phyloP scores from a whole-genome alignment of 2,797 vertebrate genomes.

The Scomberomorus guttatus region DNA sequence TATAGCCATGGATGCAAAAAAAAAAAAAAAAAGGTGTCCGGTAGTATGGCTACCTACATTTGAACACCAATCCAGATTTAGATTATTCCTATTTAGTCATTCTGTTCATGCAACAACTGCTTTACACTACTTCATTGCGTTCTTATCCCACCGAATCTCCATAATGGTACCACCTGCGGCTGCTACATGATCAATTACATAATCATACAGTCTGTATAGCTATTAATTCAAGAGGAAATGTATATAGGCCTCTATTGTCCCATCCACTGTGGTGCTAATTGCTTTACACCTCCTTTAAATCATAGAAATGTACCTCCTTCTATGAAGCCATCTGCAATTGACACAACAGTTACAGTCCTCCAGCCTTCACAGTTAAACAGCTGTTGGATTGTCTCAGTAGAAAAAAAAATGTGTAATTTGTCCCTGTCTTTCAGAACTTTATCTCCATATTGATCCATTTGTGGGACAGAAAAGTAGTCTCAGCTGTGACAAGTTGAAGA shows the following conservation, averaged over 20 bases:
- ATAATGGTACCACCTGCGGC: neutral
- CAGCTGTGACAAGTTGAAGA: slow-evolving; percentile 4
- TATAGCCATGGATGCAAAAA: too few relatives aligned
- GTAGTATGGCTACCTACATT: neutral
- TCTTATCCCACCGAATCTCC: neutral
- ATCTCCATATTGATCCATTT: slow-evolving; percentile 55
- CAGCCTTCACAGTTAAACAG: slow-evolving; percentile 38
- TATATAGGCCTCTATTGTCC: neutral
- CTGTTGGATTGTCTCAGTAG: slow-evolving; percentile 35
- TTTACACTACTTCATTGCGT: too few relatives aligned
- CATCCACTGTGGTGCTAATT: slow-evolving; percentile 16
- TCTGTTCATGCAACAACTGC: too few relatives aligned
- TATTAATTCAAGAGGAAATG: slow-evolving; percentile 27
- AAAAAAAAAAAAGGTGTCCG: too few relatives aligned
- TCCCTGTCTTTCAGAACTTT: slow-evolving; percentile 38
- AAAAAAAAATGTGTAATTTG: slow-evolving; percentile 17
- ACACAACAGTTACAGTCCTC: slow-evolving; percentile 50
- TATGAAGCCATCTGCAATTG: slow-evolving; percentile 28
- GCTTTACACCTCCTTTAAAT: slow-evolving; percentile 21
- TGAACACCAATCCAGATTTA: too few relatives aligned
- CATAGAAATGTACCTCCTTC: slow-evolving; percentile 9
- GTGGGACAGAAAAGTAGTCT: slow-evolving; percentile 26
- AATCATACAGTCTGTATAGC: neutral
- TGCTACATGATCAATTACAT: neutral
- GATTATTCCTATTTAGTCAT: too few relatives aligned